Evolutionary conservation across 2,797 vertebrate species (phyloP).

Genomic region (Anisognathus igniventris): DNA sequence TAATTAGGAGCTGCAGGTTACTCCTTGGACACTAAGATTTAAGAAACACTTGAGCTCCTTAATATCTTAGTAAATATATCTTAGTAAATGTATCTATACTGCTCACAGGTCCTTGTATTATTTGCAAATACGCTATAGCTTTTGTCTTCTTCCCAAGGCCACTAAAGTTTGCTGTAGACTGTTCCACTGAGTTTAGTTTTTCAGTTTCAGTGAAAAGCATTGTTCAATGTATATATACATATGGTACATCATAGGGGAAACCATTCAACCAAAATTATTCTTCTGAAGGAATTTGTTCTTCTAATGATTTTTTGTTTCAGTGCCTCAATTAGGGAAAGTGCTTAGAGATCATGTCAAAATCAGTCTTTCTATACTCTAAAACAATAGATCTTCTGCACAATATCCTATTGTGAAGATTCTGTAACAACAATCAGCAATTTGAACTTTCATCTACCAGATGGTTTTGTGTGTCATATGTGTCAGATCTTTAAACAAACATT

Average conservation of each 20-base stretch:
- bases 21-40: not conserved
- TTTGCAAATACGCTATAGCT: not conserved
- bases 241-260: not conserved
- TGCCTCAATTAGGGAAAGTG: not conserved
- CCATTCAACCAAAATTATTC: not conserved
- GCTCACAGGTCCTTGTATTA: not conserved
- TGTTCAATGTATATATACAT: not conserved
- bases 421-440: not conserved
- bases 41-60: not conserved
- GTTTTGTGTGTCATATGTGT: not conserved
- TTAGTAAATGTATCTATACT: not conserved
- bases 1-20: not conserved
- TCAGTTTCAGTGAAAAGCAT: not conserved
- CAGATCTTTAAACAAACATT: constrained; percentile 50
- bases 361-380: not conserved
- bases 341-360: not conserved
- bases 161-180: not conserved
- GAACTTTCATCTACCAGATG: not conserved
- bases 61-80: not conserved
- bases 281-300: not conserved
- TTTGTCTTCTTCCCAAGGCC: not conserved
- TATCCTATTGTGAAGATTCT: not conserved
- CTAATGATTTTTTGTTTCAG: not conserved
- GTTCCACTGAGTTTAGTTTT: not conserved
- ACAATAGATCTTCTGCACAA: not conserved